phyloP scores from a whole-genome alignment of 2,113 vertebrate species.

The Chionodraco myersi region DNA sequence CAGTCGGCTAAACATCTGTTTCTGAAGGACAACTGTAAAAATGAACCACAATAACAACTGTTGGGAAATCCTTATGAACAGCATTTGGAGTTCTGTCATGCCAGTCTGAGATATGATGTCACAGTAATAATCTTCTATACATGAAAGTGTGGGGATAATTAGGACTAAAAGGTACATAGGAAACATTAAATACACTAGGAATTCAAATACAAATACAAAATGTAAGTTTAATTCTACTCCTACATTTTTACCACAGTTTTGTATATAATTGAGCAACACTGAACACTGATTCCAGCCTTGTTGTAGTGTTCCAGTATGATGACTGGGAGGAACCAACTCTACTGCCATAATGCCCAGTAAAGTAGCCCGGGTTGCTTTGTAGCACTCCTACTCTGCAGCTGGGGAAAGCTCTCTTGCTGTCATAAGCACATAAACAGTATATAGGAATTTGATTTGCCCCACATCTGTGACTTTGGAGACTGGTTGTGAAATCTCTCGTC shows the following conservation, averaged over 20 bases:
- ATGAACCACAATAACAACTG: background rate
- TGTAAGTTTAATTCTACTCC: background rate
- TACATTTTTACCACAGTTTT: constrained; percentile 27
- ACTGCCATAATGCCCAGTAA: constrained; percentile 22
- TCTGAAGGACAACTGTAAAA: background rate
- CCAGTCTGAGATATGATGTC: constrained; percentile 21
- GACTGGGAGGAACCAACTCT: constrained; percentile 10
- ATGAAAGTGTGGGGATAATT: background rate
- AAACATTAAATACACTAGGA: background rate
- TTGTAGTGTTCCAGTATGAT: background rate
- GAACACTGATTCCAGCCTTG: constrained; percentile 15
- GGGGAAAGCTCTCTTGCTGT: background rate
- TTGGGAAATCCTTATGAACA: background rate
- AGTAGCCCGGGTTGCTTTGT: background rate
- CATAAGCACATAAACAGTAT: background rate
- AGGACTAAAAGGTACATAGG: constrained; percentile 3
- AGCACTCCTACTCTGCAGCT: constrained; percentile 2
- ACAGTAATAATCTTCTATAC: constrained; percentile 3
- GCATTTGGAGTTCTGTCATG: background rate
- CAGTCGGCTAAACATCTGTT: background rate
- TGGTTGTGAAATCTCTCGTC: no score
- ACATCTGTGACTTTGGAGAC: constrained; percentile 38
- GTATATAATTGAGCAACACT: constrained; percentile 26
- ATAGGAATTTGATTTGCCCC: background rate
- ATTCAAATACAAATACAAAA: background rate